These are phyloP conservation scores for Scaptomyza cyrtandrae DNA, from an alignment of 2,888 invertebrate species.

Conservation along the genomic window DNA sequence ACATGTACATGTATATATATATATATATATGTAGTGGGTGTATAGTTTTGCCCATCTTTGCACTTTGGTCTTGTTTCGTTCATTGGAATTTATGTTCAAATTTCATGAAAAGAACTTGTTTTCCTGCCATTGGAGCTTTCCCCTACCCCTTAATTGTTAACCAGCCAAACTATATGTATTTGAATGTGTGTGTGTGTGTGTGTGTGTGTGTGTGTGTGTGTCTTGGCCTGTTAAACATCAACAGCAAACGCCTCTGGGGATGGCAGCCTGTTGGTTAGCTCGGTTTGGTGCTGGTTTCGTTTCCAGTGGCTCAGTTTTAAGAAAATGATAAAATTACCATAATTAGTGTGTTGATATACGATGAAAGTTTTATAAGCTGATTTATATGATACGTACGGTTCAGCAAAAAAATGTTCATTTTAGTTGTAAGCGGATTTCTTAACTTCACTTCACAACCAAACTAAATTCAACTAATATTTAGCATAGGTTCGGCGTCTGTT, in stretches of 20 bases:
- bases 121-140: constrained; percentile 53
- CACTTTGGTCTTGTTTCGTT: constrained; percentile 71
- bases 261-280: constrained; percentile 27
- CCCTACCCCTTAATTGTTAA: constrained; percentile 30
- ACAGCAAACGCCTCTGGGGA: constrained; percentile 65
- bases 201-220: constrained; percentile 31
- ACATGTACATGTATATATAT: too few relatives aligned
- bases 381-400: constrained; percentile 66
- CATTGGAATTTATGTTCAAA: constrained; percentile 75
- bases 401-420: constrained; percentile 24
- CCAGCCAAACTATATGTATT: constrained; percentile 12
- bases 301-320: constrained; percentile 49
- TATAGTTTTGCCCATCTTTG: constrained; percentile 45
- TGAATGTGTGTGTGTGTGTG: too few relatives aligned
- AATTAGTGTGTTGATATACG: constrained; percentile 74
- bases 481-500: constrained; percentile 22
- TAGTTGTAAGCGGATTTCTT: constrained; percentile 52
- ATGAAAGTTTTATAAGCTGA: constrained; percentile 72
- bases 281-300: constrained; percentile 7
- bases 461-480: neutral
- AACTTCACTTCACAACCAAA: constrained; percentile 8
- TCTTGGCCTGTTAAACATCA: constrained; percentile 70
- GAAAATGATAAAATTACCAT: constrained; percentile 76
- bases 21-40: constrained; percentile 7
- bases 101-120: constrained; percentile 74